Percentiles rank a stretch among this genome's conserved stretches.
phyloP scores from a whole-genome alignment of 2,797 vertebrate genomes.

The Syndactyla subalaris region DNA sequence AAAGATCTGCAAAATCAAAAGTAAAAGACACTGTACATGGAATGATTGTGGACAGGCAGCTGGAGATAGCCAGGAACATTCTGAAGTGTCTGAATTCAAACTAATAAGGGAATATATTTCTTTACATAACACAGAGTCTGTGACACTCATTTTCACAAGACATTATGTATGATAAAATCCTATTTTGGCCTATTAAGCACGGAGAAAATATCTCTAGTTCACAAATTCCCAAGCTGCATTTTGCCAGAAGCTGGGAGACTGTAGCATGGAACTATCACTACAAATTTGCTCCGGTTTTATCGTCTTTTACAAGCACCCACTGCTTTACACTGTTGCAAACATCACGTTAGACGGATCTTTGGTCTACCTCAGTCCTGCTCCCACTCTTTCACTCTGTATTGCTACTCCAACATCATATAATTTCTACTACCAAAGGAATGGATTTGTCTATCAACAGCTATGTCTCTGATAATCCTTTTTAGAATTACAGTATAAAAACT shows the following conservation, averaged over 20 bases:
- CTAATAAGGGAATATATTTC: background rate
- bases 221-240: background rate
- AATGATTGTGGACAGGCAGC: background rate
- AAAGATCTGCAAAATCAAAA: background rate
- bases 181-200: background rate
- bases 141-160: background rate
- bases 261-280: background rate
- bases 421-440: background rate
- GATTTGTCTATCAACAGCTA: background rate
- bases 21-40: background rate
- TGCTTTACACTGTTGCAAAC: background rate
- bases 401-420: background rate
- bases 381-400: background rate
- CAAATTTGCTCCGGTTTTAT: background rate
- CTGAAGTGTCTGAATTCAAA: background rate
- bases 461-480: background rate
- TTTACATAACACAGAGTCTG: background rate
- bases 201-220: background rate
- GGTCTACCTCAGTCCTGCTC: background rate
- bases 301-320: background rate
- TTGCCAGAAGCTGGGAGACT: background rate
- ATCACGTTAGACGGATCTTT: background rate
- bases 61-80: background rate
- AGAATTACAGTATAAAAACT: background rate
- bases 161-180: background rate